These are phyloP conservation scores for Vicugna pacos DNA, from an alignment of 2,113 vertebrate genomes.

Conservation along the genomic window DNA sequence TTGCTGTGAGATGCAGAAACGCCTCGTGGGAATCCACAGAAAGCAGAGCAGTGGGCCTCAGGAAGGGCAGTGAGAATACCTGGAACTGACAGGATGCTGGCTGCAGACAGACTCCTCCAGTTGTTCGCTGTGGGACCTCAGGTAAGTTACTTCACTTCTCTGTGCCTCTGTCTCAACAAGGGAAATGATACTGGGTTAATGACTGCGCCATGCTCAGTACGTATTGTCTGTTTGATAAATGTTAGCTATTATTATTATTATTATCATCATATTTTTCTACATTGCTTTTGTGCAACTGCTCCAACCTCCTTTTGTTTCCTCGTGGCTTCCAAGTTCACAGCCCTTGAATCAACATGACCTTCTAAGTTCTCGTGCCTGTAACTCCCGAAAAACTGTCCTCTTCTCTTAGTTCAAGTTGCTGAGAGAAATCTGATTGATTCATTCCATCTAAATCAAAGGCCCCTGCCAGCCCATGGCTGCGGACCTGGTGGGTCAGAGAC, in stretches of 20 bases:
- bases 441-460: neutral
- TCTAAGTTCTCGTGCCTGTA: neutral
- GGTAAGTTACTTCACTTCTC: neutral
- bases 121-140: neutral
- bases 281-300: neutral
- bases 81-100: neutral
- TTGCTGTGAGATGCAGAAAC: neutral
- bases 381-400: neutral
- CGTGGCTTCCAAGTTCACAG: neutral
- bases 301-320: neutral
- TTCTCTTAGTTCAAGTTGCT: neutral
- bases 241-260: neutral
- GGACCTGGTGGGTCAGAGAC: neutral
- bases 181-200: neutral
- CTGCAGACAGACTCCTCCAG: fast-evolving
- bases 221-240: neutral
- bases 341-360: neutral
- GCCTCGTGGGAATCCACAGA: neutral
- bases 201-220: neutral
- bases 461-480: neutral
- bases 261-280: neutral
- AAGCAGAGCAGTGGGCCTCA: neutral
- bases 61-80: neutral
- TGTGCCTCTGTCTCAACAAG: neutral
- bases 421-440: neutral